Evolutionary conservation across 1,140 invertebrate species (phyloP), one percentile per base, ranked within the genome.

Genomic region (Drosophila triauraria): DNA sequence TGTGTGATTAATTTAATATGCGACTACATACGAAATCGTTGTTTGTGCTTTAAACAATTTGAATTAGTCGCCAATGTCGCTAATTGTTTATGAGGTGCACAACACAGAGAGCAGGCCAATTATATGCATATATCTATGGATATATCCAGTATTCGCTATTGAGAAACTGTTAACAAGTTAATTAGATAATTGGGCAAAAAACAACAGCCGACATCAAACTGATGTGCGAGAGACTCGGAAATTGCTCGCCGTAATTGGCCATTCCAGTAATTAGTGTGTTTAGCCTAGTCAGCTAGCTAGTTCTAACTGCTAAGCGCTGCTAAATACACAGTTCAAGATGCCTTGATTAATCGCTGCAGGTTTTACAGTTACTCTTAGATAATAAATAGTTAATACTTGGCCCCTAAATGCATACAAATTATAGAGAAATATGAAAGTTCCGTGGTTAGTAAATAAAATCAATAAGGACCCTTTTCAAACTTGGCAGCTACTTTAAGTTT

Each of bases 81-180:
- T 81, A 87, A 87, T 88, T 88, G 84, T 90, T 88, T 84, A 88
- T 90, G 72, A 88, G 79, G 77, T 88, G 82, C 61, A 81, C 82
- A 85, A 69, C 80, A 86, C 80, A 86, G 63, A 86, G 62, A 72
- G 74, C 40, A 44, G 44, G 44, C 51, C 85, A 90, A 90, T 90
- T 90, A 81, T 72, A 75, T 75, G 72, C 78, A 82, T 30, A 57
- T 59, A 71, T 64, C n/a, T 17, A 43, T 53, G 8, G 32, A 47
- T 20, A 56, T 46, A n/a, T 70, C 46, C 17, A 17, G 38, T 35
- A 17, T 68, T 72, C 60, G 65, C 84, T 81, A 88, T 88, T 84
- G 85, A 75, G 78, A 84, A 88, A 90, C 84, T 88, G 84, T 88
- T 88, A 88, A 88, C 84, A 88, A 88, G 84, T 90, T 88, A 81